Evolutionary conservation across 2,113 vertebrate species (phyloP).

Genomic region (Aramus guarauna): DNA sequence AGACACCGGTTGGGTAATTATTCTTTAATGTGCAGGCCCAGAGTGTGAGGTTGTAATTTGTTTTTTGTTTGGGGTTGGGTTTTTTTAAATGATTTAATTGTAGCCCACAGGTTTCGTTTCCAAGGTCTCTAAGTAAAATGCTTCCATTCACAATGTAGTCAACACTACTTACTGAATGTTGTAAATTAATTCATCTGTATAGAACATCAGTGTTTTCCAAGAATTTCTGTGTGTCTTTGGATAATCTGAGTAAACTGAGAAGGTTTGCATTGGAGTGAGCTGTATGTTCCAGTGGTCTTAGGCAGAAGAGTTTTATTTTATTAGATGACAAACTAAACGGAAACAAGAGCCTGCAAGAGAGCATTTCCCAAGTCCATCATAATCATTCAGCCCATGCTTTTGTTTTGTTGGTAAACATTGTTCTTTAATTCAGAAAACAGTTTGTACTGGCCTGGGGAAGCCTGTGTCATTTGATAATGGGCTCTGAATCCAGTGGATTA

Average conservation of each 20-base stretch:
- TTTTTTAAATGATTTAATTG: not conserved
- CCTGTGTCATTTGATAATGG: conserved; percentile 81
- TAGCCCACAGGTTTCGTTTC: not conserved
- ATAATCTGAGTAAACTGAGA: not conserved
- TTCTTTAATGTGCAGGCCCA: not conserved
- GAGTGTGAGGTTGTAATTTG: not conserved
- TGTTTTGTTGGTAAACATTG: conserved; percentile 34
- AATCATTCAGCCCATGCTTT: conserved; percentile 6
- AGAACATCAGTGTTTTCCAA: not conserved
- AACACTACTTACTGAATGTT: not conserved
- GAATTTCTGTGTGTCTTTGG: not conserved
- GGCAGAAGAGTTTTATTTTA: not conserved
- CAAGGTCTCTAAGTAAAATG: not conserved
- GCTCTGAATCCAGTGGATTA: conserved; percentile 89
- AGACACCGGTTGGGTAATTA: not conserved
- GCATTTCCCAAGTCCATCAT: not conserved
- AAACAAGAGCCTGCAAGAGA: not conserved
- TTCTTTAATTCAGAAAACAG: conserved; percentile 71
- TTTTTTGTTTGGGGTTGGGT: not conserved
- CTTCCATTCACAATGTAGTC: not conserved
- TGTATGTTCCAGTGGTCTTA: not conserved
- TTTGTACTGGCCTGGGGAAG: conserved; percentile 57
- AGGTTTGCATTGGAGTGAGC: not conserved
- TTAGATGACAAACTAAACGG: not conserved
- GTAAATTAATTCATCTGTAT: not conserved